Evolutionary conservation across 2,797 vertebrate species (phyloP).

Genomic region (Helicolenus hilgendorfi): DNA sequence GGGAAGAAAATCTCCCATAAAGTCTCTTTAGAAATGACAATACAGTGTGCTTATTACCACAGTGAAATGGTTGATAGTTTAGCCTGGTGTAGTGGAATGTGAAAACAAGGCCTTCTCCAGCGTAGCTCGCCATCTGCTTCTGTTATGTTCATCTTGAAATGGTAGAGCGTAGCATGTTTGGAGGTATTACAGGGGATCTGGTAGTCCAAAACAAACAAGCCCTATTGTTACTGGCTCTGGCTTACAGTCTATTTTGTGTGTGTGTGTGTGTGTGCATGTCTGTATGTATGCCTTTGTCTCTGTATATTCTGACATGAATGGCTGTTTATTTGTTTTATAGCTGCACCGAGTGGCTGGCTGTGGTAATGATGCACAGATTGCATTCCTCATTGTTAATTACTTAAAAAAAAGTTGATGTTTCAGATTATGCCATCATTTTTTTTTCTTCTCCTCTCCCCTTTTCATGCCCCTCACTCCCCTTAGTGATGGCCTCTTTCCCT

Average conservation of each 20-base stretch:
- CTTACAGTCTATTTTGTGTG: constrained; percentile 4
- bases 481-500: constrained; percentile 48
- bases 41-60: constrained; percentile 14
- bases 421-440: constrained; percentile 49
- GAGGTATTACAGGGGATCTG: constrained; percentile 56
- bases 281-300: constrained; percentile 32
- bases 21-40: constrained; percentile 15
- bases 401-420: constrained; percentile 23
- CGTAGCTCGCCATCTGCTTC: constrained; percentile 62
- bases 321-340: constrained; percentile 45
- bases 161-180: constrained; percentile 59
- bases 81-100: constrained; percentile 39
- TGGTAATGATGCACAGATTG: constrained; percentile 48
- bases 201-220: constrained; percentile 71
- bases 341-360: constrained; percentile 11
- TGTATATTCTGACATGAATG: constrained; percentile 29
- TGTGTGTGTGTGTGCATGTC: constrained; percentile 28
- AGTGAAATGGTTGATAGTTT: constrained; percentile 19
- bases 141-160: constrained; percentile 73
- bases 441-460: constrained; percentile 15
- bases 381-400: constrained; percentile 44
- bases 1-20: constrained; percentile 7
- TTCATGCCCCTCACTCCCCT: constrained; percentile 29
- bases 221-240: constrained; percentile 66
- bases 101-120: constrained; percentile 39